A percentile compares a stretch with the other conserved stretches of the same genome.
These are phyloP conservation scores for Intellagama lesueurii DNA, from an alignment of 2,797 vertebrate species.

Conservation along the genomic window DNA sequence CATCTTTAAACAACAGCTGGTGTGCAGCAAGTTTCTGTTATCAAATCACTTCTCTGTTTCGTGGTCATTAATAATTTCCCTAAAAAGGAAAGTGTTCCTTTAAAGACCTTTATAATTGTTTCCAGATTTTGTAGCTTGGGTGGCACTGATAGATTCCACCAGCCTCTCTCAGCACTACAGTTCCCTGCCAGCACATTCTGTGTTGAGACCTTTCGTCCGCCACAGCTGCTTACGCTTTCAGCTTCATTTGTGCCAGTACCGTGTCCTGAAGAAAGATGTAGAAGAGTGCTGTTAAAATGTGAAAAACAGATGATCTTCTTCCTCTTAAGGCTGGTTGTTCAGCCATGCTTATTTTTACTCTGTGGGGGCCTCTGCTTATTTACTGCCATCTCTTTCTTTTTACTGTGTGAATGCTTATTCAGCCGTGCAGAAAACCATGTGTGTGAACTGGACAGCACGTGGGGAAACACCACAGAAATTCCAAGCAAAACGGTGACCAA, in stretches of 20 bases:
- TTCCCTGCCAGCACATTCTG: background rate
- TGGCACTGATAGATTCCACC: constrained; percentile 1
- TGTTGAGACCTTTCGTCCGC: background rate
- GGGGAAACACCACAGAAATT: background rate
- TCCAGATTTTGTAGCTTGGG: background rate
- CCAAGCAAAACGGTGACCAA: background rate
- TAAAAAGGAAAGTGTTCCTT: constrained; percentile 68
- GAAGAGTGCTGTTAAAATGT: constrained; percentile 18
- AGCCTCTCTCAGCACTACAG: constrained; percentile 15
- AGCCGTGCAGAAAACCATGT: background rate
- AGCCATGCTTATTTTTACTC: background rate
- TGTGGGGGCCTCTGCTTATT: too few species aligned
- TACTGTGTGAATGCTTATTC: too few species aligned
- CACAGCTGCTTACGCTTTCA: background rate
- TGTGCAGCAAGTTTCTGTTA: constrained; percentile 61
- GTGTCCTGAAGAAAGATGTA: background rate
- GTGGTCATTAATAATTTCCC: constrained; percentile 74
- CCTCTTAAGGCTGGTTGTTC: background rate
- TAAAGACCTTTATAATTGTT: constrained; percentile 51
- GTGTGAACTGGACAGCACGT: background rate
- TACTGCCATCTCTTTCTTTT: too few species aligned
- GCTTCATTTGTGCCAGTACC: background rate
- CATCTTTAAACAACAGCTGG: constrained; percentile 72
- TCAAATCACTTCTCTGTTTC: constrained; percentile 66
- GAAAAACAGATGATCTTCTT: background rate